Evolutionary conservation across 2,797 vertebrate genomes (phyloP), one percentile per base, ranked within the genome.

Genomic region (Neomorphus geoffroyi): DNA sequence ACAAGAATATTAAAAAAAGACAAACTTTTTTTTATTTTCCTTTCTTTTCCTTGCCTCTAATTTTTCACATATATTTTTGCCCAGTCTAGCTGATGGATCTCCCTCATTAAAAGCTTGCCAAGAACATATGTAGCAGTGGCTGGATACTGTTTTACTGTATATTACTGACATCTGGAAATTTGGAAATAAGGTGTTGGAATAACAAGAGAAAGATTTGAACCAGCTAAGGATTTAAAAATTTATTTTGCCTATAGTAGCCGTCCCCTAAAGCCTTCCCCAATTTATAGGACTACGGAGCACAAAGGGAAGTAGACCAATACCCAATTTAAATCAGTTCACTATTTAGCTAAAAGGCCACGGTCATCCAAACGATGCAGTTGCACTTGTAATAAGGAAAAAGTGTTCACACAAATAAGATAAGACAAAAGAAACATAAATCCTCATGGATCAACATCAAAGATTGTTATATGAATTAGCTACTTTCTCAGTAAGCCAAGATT

Each of bases 311-410:
- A 83, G 81, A 90, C 43, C 33, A 93, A 91, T 54, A 87, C 41
- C 85, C 94, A 28, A 18, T 91, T 89, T 93, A 78, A 95, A 92
- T 92, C 88, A 88, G 22, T 75, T 78, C 54, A 74, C 2, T 4
- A 69, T 93, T 92, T 71, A 92, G 60, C 77, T 83, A 85, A 96
- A 96, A 94, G 54, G 80, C 37, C 57, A 54, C 70, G 77, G 27
- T 90, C 74, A 78, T 67, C 21, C 37, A 86, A 32, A 26, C 2
- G 32, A 4, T 53, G 41, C 43, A 62, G 62, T 83, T 72, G 62
- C 80, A 60, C n/a, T 80, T 50, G 45, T 88, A 73, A 58, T 17
- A 35, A 13, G 18, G 26, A 74, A 91, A 87, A 45, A 11, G 32
- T 60, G 45, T 30, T 66, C 57, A 89, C 37, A 89, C 41, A 91